phyloP scores from a whole-genome alignment of 2,888 invertebrate species.

The Drosophila flavopinicola region DNA sequence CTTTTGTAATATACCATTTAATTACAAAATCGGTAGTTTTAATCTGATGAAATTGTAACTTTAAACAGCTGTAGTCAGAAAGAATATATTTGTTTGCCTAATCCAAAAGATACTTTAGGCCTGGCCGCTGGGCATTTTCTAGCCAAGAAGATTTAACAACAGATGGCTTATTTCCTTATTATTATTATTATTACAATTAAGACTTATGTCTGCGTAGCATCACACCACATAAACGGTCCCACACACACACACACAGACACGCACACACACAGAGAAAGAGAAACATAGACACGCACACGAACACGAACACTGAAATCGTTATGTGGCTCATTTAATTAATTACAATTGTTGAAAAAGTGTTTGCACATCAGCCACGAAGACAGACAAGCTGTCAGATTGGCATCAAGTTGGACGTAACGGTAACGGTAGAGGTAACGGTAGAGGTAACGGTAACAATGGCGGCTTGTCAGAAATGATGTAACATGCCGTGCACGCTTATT shows the following conservation, averaged over 20 bases:
- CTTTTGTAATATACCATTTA: too few species aligned
- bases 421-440: conserved; percentile 30
- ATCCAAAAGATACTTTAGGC: too few species aligned
- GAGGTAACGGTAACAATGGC: conserved; percentile 25
- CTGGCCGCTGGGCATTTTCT: not conserved
- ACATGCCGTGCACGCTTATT: conserved; percentile 47
- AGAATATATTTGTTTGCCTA: too few species aligned
- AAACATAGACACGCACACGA: not conserved
- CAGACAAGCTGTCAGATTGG: conserved; percentile 38
- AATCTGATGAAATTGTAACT: too few species aligned
- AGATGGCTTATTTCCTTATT: not conserved
- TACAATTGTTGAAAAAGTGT: conserved; percentile 44
- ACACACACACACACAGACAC: not conserved
- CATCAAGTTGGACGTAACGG: conserved; percentile 12
- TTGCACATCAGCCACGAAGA: conserved; percentile 24
- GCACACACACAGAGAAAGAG: not conserved
- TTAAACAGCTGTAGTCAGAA: too few species aligned
- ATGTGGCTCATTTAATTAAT: conserved; percentile 55
- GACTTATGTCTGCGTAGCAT: conserved; percentile 5
- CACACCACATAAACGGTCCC: conserved; percentile 1
- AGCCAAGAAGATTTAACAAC: not conserved
- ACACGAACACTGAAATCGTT: not conserved
- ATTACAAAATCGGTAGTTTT: too few species aligned
- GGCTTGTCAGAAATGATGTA: conserved; percentile 25
- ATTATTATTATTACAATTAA: not conserved